Percentiles rank a stretch among this genome's conserved stretches.
Conservation (phyloP, 2,888 invertebrate species). For the Ormyrus nitidulus region DNA sequence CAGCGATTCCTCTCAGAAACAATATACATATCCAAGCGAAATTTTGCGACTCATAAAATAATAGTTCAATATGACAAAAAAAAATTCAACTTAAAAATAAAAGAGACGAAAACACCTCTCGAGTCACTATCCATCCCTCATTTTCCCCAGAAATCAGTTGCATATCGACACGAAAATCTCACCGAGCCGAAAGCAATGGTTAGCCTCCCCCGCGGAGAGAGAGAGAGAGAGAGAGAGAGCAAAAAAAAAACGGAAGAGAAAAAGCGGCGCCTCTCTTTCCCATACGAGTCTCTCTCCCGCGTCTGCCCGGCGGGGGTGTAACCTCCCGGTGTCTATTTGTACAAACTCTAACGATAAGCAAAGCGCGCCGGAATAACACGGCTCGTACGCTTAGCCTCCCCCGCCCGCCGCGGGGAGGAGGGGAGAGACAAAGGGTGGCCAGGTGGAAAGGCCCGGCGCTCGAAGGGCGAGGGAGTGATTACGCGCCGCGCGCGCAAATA, state of each 20-base stretch:
- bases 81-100: no score
- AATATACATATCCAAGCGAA: no score
- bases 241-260: background rate
- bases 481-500: slow-evolving; percentile 26
- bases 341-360: slow-evolving; percentile 48
- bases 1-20: no score
- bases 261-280: slow-evolving; percentile 6
- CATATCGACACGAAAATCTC: no score
- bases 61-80: no score
- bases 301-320: slow-evolving; percentile 9
- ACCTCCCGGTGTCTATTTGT: slow-evolving; percentile 19
- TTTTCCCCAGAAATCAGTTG: no score
- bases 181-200: no score
- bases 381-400: slow-evolving; percentile 12
- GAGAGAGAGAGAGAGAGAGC: no score
- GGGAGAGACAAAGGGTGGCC: slow-evolving; percentile 51
- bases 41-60: no score
- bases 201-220: no score
- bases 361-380: slow-evolving; percentile 31
- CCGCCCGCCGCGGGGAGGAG: background rate
- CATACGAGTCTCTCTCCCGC: background rate
- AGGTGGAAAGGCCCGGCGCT: slow-evolving; percentile 65
- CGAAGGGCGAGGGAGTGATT: slow-evolving; percentile 61
- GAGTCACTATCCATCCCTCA: no score
- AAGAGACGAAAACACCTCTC: no score